Percentiles rank a stretch among this genome's conserved stretches.
phyloP scores from a whole-genome alignment of 1,140 invertebrate genomes.

The Teleogryllus occipitalis region DNA sequence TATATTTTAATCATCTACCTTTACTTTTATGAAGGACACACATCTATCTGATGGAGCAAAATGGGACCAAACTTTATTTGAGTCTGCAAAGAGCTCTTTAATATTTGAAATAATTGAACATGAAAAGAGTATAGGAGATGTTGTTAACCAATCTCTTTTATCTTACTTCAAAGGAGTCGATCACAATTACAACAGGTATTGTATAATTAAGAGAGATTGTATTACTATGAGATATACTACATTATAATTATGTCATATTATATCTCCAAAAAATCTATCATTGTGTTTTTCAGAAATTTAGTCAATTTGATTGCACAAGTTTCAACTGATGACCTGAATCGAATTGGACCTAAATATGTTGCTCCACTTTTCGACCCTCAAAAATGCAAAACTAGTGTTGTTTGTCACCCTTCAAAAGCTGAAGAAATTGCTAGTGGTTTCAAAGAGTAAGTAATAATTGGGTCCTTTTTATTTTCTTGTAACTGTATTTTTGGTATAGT shows the following conservation, averaged over 20 bases:
- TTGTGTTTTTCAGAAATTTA: constrained; percentile 43
- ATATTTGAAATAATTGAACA: constrained; percentile 75
- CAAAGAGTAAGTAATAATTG: constrained; percentile 46
- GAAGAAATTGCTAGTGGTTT: constrained; percentile 55
- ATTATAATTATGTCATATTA: not conserved
- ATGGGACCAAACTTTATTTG: constrained; percentile 66
- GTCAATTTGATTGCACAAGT: constrained; percentile 59
- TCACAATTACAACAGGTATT: constrained; percentile 58
- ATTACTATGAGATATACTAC: not conserved
- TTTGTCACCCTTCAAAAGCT: constrained; percentile 69
- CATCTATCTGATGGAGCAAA: constrained; percentile 49
- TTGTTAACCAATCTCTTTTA: constrained; percentile 58
- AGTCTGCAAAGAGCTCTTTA: constrained; percentile 73
- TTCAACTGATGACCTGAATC: constrained; percentile 50
- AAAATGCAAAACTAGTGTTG: constrained; percentile 52
- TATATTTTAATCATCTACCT: constrained; percentile 10
- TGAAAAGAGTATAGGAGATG: constrained; percentile 66
- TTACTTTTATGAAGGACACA: constrained; percentile 44
- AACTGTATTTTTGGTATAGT: constrained; percentile 29
- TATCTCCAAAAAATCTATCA: not conserved
- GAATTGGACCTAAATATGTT: constrained; percentile 61
- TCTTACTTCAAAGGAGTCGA: constrained; percentile 60
- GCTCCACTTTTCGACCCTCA: constrained; percentile 52
- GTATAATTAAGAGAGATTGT: constrained; percentile 14
- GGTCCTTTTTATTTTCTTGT: constrained; percentile 32